Evolutionary conservation across 2,797 vertebrate genomes (phyloP).

Genomic region (Arnoldichthys spilopterus): DNA sequence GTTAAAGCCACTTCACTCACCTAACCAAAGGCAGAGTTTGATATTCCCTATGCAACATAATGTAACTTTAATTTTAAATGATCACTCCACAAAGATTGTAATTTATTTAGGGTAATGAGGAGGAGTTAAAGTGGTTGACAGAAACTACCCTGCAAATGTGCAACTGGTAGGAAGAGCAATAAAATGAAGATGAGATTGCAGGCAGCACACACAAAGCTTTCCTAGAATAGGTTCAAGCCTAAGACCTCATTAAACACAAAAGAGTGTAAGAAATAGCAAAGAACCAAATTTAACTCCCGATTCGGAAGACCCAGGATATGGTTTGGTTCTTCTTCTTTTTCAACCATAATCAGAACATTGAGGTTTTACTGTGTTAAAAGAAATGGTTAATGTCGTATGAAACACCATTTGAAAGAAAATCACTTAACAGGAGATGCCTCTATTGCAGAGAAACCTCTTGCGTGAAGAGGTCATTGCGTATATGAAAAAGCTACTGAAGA

Average conservation of each 20-base stretch:
- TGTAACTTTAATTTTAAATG: neutral
- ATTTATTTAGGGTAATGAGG: neutral
- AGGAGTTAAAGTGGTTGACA: neutral
- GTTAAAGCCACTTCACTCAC: conserved; percentile 6
- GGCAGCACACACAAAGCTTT: neutral
- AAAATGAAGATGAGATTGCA: conserved; percentile 12
- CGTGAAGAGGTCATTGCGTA: neutral
- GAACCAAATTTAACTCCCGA: conserved; percentile 10
- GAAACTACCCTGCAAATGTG: neutral
- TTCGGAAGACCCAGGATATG: conserved; percentile 18
- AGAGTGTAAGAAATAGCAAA: neutral
- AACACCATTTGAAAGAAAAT: neutral
- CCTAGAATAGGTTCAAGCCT: neutral
- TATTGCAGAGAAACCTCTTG: neutral
- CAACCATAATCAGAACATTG: neutral
- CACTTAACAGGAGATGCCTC: neutral
- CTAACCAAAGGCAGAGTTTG: neutral
- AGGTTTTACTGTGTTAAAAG: conserved; percentile 4
- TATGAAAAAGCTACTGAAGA: neutral
- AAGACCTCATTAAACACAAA: neutral
- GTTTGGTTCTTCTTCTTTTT: neutral
- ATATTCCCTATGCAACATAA: conserved; percentile 1
- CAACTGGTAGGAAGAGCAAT: conserved; percentile 2
- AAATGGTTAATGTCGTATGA: neutral
- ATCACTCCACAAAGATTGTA: neutral